Evolutionary conservation across 1,140 invertebrate species (phyloP), one percentile per base, ranked within the genome.

Genomic region (Luehdorfia chinensis): DNA sequence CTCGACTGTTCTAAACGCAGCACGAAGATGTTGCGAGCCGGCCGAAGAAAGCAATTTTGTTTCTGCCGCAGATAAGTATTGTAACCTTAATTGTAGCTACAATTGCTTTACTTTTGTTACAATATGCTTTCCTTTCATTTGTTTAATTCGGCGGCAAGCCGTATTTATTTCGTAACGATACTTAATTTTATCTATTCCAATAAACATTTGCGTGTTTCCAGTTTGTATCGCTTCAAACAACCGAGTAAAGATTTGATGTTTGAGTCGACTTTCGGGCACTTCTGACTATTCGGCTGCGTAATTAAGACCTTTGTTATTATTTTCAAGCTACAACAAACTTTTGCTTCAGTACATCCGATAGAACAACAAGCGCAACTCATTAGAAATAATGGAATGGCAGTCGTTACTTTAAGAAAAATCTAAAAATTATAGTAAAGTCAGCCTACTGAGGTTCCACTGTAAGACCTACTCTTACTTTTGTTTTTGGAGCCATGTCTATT

Each of bases 11-110:
- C 34, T 30, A 59, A 75, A 70, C 45, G 34, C n/a, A 48, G 45
- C 57, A 63, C 47, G 19, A 63, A 70, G 56, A 61, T 55, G 47
- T 43, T 55, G 47, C 41, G 21, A 25, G 19, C 47, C 18, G n/a
- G 39, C 34, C 51, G 50, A 75, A 71, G 72, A 75, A 68, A 73
- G 67, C 60, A 73, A 75, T 75, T 70, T 60, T 43, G 51, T 50
- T 50, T 50, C 50, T 51, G 55, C 47, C 47, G 44, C 60, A 58
- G 56, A 70, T 73, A 71, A 71, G 59, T 66, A 66, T 54, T 55
- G 56, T 62, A 54, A 58, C 59, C 59, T 62, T 75, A 75, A 73
- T 75, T 75, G 55, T 52, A 43, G 47, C 37, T 59, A 63, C 58
- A 57, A 66, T 66, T 62, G 61, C 58, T 59, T 55, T 56, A 59